Conservation (phyloP, 2,888 invertebrate species). For the Aleiodes alternator region DNA sequence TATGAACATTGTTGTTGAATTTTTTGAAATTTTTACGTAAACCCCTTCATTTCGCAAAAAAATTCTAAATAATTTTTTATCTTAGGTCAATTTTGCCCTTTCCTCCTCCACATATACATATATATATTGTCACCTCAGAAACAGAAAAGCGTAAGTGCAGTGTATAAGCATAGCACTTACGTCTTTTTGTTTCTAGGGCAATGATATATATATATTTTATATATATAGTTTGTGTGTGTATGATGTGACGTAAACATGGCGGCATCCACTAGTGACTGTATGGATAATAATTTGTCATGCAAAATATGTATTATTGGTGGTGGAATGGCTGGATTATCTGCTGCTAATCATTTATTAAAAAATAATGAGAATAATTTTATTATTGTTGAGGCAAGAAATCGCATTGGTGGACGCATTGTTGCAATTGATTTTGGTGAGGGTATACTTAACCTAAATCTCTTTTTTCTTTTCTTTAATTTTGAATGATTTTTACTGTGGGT, state of each 20-base stretch:
- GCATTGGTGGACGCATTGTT: constrained; percentile 89
- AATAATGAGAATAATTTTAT: constrained; percentile 88
- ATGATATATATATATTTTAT: too few relatives aligned
- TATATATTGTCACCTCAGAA: too few relatives aligned
- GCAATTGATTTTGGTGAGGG: constrained; percentile 82
- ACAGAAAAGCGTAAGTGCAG: too few relatives aligned
- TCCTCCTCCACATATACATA: background rate
- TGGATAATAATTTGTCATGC: constrained; percentile 74
- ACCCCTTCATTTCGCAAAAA: too few relatives aligned
- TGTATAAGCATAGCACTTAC: too few relatives aligned
- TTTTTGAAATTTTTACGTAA: too few relatives aligned
- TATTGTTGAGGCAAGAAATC: constrained; percentile 87
- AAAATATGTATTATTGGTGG: constrained; percentile 90
- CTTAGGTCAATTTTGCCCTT: too few relatives aligned
- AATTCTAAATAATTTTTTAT: too few relatives aligned
- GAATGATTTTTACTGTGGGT: background rate
- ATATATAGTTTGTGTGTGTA: background rate
- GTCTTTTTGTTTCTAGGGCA: too few relatives aligned
- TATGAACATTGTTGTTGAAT: too few relatives aligned
- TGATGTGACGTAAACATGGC: constrained; percentile 66
- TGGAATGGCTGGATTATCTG: constrained; percentile 90
- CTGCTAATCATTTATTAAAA: constrained; percentile 88
- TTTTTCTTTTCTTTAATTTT: background rate
- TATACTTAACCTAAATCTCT: constrained; percentile 46
- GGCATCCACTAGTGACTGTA: constrained; percentile 70